Evolutionary conservation across 2,888 invertebrate genomes (phyloP), one percentile per base, ranked within the genome.

Genomic region (Campoletis raptor): DNA sequence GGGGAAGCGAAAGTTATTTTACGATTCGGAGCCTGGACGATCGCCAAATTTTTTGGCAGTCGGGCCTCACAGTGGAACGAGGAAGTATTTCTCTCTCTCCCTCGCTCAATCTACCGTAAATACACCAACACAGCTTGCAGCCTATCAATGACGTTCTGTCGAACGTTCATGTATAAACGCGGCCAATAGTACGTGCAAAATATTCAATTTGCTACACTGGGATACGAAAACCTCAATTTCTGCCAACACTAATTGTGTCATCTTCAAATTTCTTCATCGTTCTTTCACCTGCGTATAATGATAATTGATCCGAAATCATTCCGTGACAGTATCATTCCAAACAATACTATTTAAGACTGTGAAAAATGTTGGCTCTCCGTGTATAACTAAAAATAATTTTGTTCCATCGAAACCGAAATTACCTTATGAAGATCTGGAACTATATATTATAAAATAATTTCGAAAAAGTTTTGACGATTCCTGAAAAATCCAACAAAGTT

Each of bases 31-130:
- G 83, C 83, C 89, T 92, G 92, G 92, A 54, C 73, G 76, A 24
- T 64, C 37, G 92, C 92, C 92, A 92, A 92, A 85, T 89, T 91
- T 91, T 90, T 91, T 88, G 85, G 89, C 88, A 88, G 81, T 87
- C 88, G 74, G 73, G 66, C 83, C 64, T 45, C 73, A 48, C 69
- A 40, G 45, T 84, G 84, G 81, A 81, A 86, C 85, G 82, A 87
- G 86, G 73, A 88, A 77, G 74, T 70, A 37, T 61, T 73, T 79
- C 30, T 30, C 36, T 54, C 36, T 85, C 36, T 66, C 30, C 30
- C 30, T 61, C 76, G 18, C 84, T 79, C 36, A 66, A 40, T 85
- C 36, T 67, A 81, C 40, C 42, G 86, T 74, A 72, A 74, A 48
- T 48, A n/a, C 54, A 66, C 73, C 21, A 57, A 70, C 67, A 61